Base-by-base conservation (phyloP, 30 jellyfish, hydroid and myxozoan genomes). In the Mastigias papua region DNA sequence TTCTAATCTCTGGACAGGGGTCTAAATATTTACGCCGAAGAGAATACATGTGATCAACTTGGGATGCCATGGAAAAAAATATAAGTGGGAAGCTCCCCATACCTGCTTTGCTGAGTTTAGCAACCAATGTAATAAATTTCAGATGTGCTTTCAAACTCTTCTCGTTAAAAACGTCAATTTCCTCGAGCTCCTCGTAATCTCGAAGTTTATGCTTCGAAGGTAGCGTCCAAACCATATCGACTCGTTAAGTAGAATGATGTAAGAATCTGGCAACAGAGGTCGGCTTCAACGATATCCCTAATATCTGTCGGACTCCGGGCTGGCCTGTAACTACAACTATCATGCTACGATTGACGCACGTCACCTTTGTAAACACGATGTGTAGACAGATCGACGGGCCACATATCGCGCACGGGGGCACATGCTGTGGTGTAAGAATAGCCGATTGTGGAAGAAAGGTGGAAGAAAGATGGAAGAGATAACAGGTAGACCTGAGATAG, bases 61-160 rank as follows among this genome's bases (percentile, higher is more conserved):
- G n/a, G n/a, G n/a, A 37, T 37, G 6, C 11, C 6, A 37, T 3
- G 54, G 67, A 9, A 51, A 51, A 37, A 51, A 51, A 51, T 9
- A 51, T 2, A 17, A 17, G 17, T 4, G 27, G 67, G 11, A 51
- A 51, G 16, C 60, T 16, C 70, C 8, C 21, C 42, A 19, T 8
- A 83, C 92, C 92, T 49, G 92, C 92, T 57, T 83, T 83, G 17
- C 42, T 61, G 51, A 83, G 85, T 48, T 83, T 83, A 17, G 92
- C 85, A 0, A 83, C 92, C 80, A 83, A 49, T 1, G 92, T 83
- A 32, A 83, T 46, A 22, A 83, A 66, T 46, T 58, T 83, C 54
- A 83, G 64, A 11, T 83, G 92, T 9, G 86, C 64, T 57, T 83
- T 83, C 86, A 83, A 42, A 33, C 92, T 83, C 32, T 54, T 69